These are phyloP conservation scores for Sinocyclocheilus anshuiensis DNA, from an alignment of 2,113 vertebrate genomes.

Conservation along the genomic window DNA sequence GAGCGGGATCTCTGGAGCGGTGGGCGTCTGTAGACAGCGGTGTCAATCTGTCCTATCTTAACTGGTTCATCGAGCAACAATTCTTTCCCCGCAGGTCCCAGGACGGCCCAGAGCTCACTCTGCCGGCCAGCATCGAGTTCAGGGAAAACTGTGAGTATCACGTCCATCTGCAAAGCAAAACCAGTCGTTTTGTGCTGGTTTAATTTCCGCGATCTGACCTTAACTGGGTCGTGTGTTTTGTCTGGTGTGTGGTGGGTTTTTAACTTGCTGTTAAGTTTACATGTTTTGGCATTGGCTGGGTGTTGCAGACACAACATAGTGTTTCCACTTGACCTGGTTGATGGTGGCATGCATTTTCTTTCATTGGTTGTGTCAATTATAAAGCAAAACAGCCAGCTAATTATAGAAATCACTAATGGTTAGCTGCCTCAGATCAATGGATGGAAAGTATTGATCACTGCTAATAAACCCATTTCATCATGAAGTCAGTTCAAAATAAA, in stretches of 20 bases:
- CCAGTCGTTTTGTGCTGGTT: not conserved
- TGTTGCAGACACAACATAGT: not conserved
- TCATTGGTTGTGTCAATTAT: not conserved
- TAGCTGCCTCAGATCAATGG: conserved; percentile 51
- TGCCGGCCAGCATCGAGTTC: conserved; percentile 96
- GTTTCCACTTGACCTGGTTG: not conserved
- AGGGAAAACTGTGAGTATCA: conserved; percentile 92
- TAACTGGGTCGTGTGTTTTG: conserved; percentile 17
- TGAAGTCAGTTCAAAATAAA: too few relatives aligned
- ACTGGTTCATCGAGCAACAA: conserved; percentile 51
- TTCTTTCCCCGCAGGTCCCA: conserved; percentile 79
- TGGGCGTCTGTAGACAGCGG: conserved; percentile 41
- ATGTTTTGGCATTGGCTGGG: not conserved
- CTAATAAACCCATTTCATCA: not conserved
- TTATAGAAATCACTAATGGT: not conserved
- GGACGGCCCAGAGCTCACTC: conserved; percentile 83
- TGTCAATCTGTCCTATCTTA: not conserved
- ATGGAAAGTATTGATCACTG: conserved; percentile 67
- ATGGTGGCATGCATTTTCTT: not conserved
- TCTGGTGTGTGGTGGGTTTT: not conserved
- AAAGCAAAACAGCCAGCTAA: not conserved
- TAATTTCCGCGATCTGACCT: not conserved
- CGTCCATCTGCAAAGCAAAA: not conserved
- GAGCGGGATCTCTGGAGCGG: conserved; percentile 47
- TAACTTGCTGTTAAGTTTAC: not conserved